Evolutionary conservation across 2,797 vertebrate species (phyloP).

Genomic region (Microctenopoma lineatum): DNA sequence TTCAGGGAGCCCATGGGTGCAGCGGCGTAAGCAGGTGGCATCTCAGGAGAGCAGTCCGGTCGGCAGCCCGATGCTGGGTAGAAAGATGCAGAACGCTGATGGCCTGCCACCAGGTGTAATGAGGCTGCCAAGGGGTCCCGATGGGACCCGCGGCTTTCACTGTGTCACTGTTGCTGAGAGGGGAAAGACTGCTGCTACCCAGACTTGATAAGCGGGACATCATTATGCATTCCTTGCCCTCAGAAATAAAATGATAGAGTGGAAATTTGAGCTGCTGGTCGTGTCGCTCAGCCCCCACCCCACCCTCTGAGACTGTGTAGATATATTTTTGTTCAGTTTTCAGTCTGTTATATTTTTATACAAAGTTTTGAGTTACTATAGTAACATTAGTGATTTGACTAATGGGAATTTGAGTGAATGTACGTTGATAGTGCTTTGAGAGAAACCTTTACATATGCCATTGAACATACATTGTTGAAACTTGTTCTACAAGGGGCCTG

Average conservation of each 20-base stretch:
- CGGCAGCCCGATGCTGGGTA: conserved; percentile 89
- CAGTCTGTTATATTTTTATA: conserved; percentile 81
- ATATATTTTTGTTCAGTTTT: conserved; percentile 73
- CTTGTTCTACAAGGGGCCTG: conserved; percentile 33
- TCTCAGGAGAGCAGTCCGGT: conserved; percentile 91
- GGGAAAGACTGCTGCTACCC: conserved; percentile 79
- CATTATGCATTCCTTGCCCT: conserved; percentile 30
- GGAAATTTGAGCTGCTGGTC: conserved; percentile 48
- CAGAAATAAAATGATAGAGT: conserved; percentile 39
- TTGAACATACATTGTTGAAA: conserved; percentile 51
- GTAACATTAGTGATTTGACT: conserved; percentile 67
- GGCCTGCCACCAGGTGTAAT: conserved; percentile 91
- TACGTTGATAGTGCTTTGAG: conserved; percentile 63
- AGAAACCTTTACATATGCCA: conserved; percentile 31
- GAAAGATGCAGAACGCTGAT: conserved; percentile 91
- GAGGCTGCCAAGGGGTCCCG: conserved; percentile 92
- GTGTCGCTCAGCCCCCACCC: conserved; percentile 47
- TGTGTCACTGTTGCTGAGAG: conserved; percentile 76
- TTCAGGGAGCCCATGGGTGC: conserved; percentile 96
- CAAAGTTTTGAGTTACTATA: conserved; percentile 69
- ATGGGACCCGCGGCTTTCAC: conserved; percentile 94
- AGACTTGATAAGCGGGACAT: conserved; percentile 74
- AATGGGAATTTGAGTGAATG: conserved; percentile 69
- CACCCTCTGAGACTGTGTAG: conserved; percentile 69
- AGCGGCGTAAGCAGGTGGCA: conserved; percentile 90